Base-by-base conservation (phyloP, 2,888 invertebrate genomes). In the Agrochola lychnidis region DNA sequence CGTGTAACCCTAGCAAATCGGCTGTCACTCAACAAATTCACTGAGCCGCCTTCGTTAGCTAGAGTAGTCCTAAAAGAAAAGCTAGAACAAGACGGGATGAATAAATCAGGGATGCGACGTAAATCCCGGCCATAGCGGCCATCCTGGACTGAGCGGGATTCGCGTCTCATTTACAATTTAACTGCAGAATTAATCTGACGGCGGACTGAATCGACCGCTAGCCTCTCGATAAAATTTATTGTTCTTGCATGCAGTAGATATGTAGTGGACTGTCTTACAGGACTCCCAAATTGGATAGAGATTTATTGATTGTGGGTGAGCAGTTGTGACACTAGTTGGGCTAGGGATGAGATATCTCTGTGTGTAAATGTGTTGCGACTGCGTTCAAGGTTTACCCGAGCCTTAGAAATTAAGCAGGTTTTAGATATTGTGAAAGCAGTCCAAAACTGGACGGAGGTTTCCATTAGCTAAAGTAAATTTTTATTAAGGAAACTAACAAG, bases 161-260 rank as follows among this genome's bases (percentile, higher is more conserved):
- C 76, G 67, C 73, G 71, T 71, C 87, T 87, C 88, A 87, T 87
- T 81, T 87, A 83, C 88, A 88, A 88, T 88, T 86, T 82, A 84
- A 88, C 87, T 81, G 81, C 73, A 66, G 85, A 82, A 86, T 86
- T 88, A 86, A 87, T 86, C 76, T 79, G 85, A 86, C 87, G 75
- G 69, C 76, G 64, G 73, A 83, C 73, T 78, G 86, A 83, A 85
- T 83, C 85, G 83, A 82, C 82, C 67, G 67, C 78, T 82, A 70
- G 82, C 40, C 70, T 82, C 53, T 30, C 70, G 68, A 84, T 87
- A 84, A 76, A 88, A 86, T 87, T 53, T 86, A 87, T 84, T 83
- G 84, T 86, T 81, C 78, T 84, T 73, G 75, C 61, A 85, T 85
- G 61, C 85, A 83, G 71, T 74, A 73, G 62, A 79, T 53, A 36